Evolutionary conservation across 2,113 vertebrate genomes (phyloP).

Genomic region (Odocoileus virginianus): DNA sequence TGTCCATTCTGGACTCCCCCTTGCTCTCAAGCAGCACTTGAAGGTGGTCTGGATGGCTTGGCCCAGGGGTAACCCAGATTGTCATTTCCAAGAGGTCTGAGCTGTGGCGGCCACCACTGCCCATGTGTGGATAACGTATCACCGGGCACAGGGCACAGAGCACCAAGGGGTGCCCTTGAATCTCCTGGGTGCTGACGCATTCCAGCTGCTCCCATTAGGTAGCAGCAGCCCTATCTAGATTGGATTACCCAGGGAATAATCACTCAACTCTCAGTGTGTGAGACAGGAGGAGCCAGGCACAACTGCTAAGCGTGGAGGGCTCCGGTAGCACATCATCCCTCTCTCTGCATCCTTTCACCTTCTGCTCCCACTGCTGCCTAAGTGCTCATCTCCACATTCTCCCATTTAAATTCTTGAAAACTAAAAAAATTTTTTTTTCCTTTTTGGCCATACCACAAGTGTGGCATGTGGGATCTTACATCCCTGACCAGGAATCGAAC

Average conservation of each 20-base stretch:
- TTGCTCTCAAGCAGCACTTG: neutral
- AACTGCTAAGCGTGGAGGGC: neutral
- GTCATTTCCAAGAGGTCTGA: neutral
- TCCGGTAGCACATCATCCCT: no score
- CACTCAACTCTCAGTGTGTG: neutral
- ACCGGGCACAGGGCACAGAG: neutral
- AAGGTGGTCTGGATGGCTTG: neutral
- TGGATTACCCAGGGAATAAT: neutral
- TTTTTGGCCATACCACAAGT: neutral
- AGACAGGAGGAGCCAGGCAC: neutral
- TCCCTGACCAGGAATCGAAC: neutral
- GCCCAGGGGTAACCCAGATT: neutral
- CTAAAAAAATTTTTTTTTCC: neutral
- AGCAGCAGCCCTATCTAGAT: neutral
- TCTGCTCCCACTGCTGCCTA: neutral
- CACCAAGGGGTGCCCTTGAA: neutral
- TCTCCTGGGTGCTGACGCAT: accelerated
- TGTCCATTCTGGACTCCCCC: neutral
- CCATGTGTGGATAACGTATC: neutral
- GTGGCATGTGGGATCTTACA: neutral
- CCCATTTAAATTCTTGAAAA: neutral
- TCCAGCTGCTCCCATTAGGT: neutral
- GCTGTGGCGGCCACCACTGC: neutral
- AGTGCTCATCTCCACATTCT: neutral
- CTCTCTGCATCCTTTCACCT: neutral